phyloP scores from a whole-genome alignment of 2,113 vertebrate species.

The Indicator indicator region DNA sequence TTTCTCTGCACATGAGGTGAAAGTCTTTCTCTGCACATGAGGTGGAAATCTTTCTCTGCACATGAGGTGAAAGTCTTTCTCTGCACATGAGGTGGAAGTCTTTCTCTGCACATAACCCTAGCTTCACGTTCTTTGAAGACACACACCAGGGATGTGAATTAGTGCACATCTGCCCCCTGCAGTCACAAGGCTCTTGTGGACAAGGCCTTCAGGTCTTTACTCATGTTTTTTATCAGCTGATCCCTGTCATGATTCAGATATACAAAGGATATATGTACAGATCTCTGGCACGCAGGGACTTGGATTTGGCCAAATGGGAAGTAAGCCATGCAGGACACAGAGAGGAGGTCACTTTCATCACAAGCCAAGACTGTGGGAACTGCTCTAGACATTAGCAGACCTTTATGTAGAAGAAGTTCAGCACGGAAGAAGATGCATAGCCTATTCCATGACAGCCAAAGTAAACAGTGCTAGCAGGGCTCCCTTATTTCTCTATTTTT shows the following conservation, averaged over 20 bases:
- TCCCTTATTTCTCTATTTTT: conserved; percentile 27
- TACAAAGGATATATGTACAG: conserved; percentile 20
- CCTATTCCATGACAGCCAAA: conserved; percentile 28
- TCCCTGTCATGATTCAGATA: conserved; percentile 47
- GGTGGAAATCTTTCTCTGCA: too few relatives aligned
- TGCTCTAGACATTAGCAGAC: conserved; percentile 32
- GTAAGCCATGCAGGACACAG: conserved; percentile 19
- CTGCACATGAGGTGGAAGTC: background rate
- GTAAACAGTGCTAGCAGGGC: conserved; percentile 38
- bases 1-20: too few relatives aligned
- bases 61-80: too few relatives aligned
- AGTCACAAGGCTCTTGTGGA: background rate
- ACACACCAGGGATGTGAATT: background rate
- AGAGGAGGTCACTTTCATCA: conserved; percentile 52
- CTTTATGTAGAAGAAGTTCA: conserved; percentile 2
- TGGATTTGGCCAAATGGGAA: conserved; percentile 21
- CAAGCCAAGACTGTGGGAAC: conserved; percentile 58
- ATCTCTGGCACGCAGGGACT: conserved; percentile 15
- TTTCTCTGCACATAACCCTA: background rate
- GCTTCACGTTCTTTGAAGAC: conserved; percentile 1
- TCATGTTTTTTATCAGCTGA: conserved; percentile 60
- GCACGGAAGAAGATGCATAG: conserved; percentile 34
- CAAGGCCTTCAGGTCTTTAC: background rate
- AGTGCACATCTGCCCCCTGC: conserved; percentile 55
- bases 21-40: too few relatives aligned